Evolutionary conservation across 1,140 invertebrate genomes (phyloP).

Genomic region (Zaprionus kolodkinae): DNA sequence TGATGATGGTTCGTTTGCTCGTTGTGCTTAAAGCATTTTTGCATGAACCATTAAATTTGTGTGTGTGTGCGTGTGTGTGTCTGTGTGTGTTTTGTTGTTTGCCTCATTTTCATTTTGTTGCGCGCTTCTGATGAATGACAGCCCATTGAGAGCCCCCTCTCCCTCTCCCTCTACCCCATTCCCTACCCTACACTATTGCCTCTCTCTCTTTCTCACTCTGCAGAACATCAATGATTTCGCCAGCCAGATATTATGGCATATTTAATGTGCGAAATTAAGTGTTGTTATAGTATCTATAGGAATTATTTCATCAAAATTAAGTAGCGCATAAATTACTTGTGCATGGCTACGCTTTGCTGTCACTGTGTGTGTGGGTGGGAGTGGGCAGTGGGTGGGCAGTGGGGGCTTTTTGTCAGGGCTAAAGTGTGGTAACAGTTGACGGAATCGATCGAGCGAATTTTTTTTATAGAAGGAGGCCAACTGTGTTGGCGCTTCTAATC

Average conservation of each 20-base stretch:
- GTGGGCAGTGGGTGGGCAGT: slow-evolving; percentile 23
- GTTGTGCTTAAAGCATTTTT: slow-evolving; percentile 55
- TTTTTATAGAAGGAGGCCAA: background rate
- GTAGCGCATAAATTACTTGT: slow-evolving; percentile 74
- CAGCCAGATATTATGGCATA: slow-evolving; percentile 63
- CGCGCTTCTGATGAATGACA: slow-evolving; percentile 74
- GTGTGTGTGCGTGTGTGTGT: slow-evolving; percentile 1
- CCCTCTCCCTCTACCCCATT: background rate
- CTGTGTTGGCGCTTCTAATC: slow-evolving; percentile 25
- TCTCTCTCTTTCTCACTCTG: background rate
- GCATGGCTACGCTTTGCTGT: slow-evolving; percentile 34
- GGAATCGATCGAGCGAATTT: slow-evolving; percentile 19
- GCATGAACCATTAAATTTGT: slow-evolving; percentile 71
- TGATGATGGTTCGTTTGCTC: background rate
- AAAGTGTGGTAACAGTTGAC: slow-evolving; percentile 49
- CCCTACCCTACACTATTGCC: background rate
- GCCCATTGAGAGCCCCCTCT: slow-evolving; percentile 50
- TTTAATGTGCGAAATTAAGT: slow-evolving; percentile 81
- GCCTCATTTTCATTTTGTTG: slow-evolving; percentile 71
- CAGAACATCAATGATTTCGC: slow-evolving; percentile 25
- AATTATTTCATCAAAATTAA: slow-evolving; percentile 81
- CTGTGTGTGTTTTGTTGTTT: slow-evolving; percentile 43
- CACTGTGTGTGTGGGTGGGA: slow-evolving; percentile 15
- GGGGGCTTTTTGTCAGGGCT: slow-evolving; percentile 42
- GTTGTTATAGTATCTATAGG: slow-evolving; percentile 72